phyloP scores from a whole-genome alignment of 2,113 vertebrate genomes.

The Bagarius yarrelli region DNA sequence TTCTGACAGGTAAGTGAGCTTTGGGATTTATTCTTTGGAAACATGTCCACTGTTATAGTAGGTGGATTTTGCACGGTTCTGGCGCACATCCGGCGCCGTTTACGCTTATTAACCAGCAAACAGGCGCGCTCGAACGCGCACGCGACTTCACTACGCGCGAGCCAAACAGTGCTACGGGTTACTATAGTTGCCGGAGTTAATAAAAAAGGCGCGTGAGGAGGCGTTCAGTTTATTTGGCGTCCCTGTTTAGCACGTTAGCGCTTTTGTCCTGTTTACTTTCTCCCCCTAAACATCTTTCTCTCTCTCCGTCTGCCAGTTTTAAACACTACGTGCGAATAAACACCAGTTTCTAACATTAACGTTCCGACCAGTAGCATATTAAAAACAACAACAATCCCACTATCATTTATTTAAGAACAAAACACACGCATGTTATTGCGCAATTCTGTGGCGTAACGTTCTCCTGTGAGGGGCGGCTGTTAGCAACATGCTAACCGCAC shows the following conservation, averaged over 20 bases:
- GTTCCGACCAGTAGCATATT: no score
- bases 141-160: not conserved
- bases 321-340: not conserved
- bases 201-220: not conserved
- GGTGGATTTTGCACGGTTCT: not conserved
- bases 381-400: no score
- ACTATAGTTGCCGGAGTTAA: not conserved
- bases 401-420: no score
- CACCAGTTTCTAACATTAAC: not conserved
- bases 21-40: not conserved
- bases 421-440: slow-evolving; percentile 25
- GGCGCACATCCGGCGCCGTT: slow-evolving; percentile 46
- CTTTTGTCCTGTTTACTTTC: not conserved
- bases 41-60: not conserved
- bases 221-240: not conserved
- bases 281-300: not conserved
- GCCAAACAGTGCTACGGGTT: not conserved
- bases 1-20: slow-evolving; percentile 33
- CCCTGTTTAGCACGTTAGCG: no score
- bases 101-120: not conserved
- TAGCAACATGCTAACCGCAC: not conserved
- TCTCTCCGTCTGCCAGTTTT: not conserved
- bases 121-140: not conserved
- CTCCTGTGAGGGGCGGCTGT: not conserved
- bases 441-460: slow-evolving; percentile 16